A percentile compares a stretch with the other conserved stretches of the same genome.
phyloP scores from a whole-genome alignment of 2,113 vertebrate genomes.

The Megaceryle maxima region DNA sequence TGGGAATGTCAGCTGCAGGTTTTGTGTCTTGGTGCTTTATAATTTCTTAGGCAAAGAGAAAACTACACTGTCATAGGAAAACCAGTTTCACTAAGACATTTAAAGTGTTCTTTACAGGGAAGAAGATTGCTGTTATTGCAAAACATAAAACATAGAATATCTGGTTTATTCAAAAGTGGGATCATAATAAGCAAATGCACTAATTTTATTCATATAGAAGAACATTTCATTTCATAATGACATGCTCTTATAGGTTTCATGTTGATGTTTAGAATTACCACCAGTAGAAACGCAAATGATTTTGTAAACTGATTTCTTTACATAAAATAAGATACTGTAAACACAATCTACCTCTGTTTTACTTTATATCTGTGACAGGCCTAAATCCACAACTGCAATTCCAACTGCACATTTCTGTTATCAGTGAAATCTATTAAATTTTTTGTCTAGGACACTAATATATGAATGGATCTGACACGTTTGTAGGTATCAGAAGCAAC shows the following conservation, averaged over 20 bases:
- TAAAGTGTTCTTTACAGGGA: background rate
- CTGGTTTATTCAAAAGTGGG: background rate
- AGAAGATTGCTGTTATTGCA: background rate
- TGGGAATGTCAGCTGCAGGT: background rate
- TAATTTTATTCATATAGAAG: background rate
- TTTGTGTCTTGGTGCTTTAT: background rate
- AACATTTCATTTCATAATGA: background rate
- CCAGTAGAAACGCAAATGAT: background rate
- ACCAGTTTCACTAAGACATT: background rate
- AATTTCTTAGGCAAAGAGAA: background rate
- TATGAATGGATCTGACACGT: rapidly evolving
- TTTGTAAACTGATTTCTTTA: background rate
- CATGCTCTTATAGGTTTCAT: background rate
- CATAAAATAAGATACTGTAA: background rate
- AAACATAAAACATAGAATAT: background rate
- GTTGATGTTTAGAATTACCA: background rate
- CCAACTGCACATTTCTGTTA: background rate
- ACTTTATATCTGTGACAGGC: background rate
- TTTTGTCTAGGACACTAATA: background rate
- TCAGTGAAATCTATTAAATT: background rate
- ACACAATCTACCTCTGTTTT: background rate
- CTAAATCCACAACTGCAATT: background rate
- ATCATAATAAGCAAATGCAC: background rate
- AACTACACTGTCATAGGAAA: background rate
- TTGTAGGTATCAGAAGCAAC: background rate